Percentiles rank a stretch among this genome's conserved stretches.
phyloP scores from a whole-genome alignment of 2,888 invertebrate genomes.

The Coenonympha arcania region DNA sequence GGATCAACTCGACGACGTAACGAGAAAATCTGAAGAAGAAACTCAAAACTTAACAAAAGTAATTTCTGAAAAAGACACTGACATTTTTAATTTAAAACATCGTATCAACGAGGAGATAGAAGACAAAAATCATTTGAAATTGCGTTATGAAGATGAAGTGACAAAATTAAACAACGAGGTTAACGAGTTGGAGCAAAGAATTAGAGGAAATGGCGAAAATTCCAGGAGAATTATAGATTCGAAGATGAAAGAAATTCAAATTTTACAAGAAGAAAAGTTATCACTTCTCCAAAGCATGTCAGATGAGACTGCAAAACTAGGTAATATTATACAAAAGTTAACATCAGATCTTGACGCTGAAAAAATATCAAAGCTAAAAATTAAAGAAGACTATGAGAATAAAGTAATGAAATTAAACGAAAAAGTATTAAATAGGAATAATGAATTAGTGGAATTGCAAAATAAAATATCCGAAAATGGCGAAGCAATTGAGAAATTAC shows the following conservation, averaged over 20 bases:
- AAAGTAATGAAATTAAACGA: slow-evolving; percentile 58
- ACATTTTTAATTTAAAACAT: slow-evolving; percentile 51
- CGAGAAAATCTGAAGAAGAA: slow-evolving; percentile 40
- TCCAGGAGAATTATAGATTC: slow-evolving; percentile 43
- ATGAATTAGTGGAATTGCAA: slow-evolving; percentile 60
- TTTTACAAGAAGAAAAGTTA: slow-evolving; percentile 56
- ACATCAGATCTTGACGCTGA: slow-evolving; percentile 47
- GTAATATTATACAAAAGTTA: slow-evolving; percentile 43
- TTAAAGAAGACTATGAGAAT: slow-evolving; percentile 54
- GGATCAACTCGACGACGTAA: slow-evolving; percentile 42
- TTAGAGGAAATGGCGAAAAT: slow-evolving; percentile 45
- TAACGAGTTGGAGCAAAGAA: slow-evolving; percentile 53
- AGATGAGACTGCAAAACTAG: slow-evolving; percentile 50
- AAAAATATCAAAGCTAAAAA: slow-evolving; percentile 42
- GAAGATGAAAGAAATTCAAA: slow-evolving; percentile 53
- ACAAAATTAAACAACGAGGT: slow-evolving; percentile 53
- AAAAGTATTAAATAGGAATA: slow-evolving; percentile 57
- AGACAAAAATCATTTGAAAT: slow-evolving; percentile 45
- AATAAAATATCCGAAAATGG: slow-evolving; percentile 52
- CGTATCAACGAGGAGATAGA: slow-evolving; percentile 57
- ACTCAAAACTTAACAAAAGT: slow-evolving; percentile 36
- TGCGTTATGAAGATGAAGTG: slow-evolving; percentile 44
- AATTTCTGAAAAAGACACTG: slow-evolving; percentile 47
- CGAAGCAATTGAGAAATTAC: slow-evolving; percentile 50
- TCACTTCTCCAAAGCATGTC: slow-evolving; percentile 49